Base-by-base conservation (phyloP, 2,113 vertebrate species). In the Phylloscopus whistleri region DNA sequence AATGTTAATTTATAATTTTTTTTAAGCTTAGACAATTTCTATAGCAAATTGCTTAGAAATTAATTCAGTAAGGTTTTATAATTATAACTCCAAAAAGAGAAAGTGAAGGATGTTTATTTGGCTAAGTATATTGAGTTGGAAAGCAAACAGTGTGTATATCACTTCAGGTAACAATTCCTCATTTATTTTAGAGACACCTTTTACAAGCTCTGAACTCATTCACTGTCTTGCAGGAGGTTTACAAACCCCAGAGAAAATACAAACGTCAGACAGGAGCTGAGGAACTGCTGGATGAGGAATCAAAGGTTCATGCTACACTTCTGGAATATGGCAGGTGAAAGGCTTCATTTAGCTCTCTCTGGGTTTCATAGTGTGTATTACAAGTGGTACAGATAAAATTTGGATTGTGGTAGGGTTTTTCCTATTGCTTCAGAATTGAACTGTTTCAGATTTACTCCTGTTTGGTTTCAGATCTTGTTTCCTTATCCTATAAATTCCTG, bases 181-280 rank as follows among this genome's bases (percentile, higher is more conserved):
- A 3, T 59, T 84, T 79, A 19, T 73, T 92, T 74, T 49, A 41
- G 24, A 49, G 53, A 52, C 46, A 13, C n/a, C 19, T 81, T 87
- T 75, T 59, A 28, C n/a, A 44, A 68, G 19, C 48, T 92, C 18
- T 94, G 70, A 49, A 48, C 75, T 88, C 27, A 30, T 60, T 84
- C 78, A 24, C 69, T 93, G 31, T 78, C 60, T 95, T 95, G 44
- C 94, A 99, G 99, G 98, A 99, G 16, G 97, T 98, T 62, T 99
- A 99, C 97, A 99, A 99, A 94, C 99, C 99, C 13, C 98, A 98
- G 94, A 98, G 99, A 89, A 99, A 98, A 91, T 99, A 99, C 46
- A 98, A 98, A 93, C 98, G 99, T 75, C 99, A 99, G 78, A 97
- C 79, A 41, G 98, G 98, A 67, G 98, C 99, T n/a, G 98, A 98